A percentile compares a stretch with the other conserved stretches of the same genome.
These are phyloP conservation scores for Neotoxoptera formosana DNA, from an alignment of 1,140 invertebrate genomes.

Conservation along the genomic window DNA sequence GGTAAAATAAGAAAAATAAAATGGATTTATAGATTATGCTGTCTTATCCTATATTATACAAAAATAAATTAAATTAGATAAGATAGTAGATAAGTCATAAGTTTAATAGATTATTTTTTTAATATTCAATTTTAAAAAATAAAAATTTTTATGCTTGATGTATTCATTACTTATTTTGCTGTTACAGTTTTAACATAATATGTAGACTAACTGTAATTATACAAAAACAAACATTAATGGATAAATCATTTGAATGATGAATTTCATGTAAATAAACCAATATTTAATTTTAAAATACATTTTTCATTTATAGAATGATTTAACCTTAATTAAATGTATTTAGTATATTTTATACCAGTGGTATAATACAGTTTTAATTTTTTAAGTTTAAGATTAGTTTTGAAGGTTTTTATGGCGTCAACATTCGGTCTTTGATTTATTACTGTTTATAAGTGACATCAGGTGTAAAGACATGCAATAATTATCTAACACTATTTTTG, in stretches of 20 bases:
- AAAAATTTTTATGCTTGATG: background rate
- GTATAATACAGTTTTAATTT: background rate
- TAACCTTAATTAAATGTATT: background rate
- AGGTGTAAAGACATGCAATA: background rate
- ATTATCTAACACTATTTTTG: slow-evolving; percentile 14
- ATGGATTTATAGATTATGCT: no score
- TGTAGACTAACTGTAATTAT: background rate
- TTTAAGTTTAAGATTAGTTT: background rate
- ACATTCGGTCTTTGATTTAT: background rate
- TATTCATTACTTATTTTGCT: background rate
- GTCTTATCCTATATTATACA: no score
- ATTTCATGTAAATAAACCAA: background rate
- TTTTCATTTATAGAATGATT: background rate
- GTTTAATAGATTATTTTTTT: background rate
- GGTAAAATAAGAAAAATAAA: background rate
- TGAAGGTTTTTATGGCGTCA: background rate
- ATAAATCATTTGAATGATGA: no score
- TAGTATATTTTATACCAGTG: background rate
- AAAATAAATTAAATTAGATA: background rate
- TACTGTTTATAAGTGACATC: background rate
- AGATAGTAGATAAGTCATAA: background rate
- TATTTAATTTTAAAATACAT: background rate
- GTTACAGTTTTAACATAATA: background rate
- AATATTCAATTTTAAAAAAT: background rate
- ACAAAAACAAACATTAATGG: no score